Evolutionary conservation across 64 coral and sea anemone species (phyloP).

Genomic region (Pocillopora verrucosa): DNA sequence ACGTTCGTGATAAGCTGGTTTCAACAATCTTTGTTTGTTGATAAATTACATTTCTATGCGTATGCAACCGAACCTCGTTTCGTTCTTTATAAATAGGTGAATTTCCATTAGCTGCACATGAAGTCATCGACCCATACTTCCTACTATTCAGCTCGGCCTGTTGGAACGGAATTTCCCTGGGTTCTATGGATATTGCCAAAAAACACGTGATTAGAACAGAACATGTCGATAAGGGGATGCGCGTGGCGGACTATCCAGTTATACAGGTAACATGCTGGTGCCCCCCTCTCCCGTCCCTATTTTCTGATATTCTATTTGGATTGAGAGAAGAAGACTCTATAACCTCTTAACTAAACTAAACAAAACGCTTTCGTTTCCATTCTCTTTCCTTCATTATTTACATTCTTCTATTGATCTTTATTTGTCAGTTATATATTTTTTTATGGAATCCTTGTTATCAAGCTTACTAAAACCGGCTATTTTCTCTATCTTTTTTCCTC

Average conservation of each 20-base stretch:
- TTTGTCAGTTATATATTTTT: too few species aligned
- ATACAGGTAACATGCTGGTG: slow-evolving; percentile 39
- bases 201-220: slow-evolving; percentile 71
- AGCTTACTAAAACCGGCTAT: too few species aligned
- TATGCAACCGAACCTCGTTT: not conserved
- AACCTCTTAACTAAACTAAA: too few species aligned
- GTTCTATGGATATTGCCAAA: slow-evolving; percentile 58
- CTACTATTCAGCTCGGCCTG: slow-evolving; percentile 59
- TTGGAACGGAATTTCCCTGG: slow-evolving; percentile 65
- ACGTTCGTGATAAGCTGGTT: too few species aligned
- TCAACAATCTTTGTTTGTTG: too few species aligned
- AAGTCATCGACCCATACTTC: slow-evolving; percentile 68
- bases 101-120: slow-evolving; percentile 47
- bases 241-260: slow-evolving; percentile 65
- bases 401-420: not conserved
- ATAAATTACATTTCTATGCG: not conserved
- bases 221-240: slow-evolving; percentile 58
- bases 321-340: too few species aligned
- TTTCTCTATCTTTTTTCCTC: not conserved
- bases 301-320: too few species aligned
- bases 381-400: too few species aligned
- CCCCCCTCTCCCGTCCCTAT: too few species aligned
- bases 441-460: too few species aligned
- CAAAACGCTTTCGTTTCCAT: too few species aligned
- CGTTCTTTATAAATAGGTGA: slow-evolving; percentile 32